Evolutionary conservation across 2,888 invertebrate genomes (phyloP).

Genomic region (Urechis unicinctus): DNA sequence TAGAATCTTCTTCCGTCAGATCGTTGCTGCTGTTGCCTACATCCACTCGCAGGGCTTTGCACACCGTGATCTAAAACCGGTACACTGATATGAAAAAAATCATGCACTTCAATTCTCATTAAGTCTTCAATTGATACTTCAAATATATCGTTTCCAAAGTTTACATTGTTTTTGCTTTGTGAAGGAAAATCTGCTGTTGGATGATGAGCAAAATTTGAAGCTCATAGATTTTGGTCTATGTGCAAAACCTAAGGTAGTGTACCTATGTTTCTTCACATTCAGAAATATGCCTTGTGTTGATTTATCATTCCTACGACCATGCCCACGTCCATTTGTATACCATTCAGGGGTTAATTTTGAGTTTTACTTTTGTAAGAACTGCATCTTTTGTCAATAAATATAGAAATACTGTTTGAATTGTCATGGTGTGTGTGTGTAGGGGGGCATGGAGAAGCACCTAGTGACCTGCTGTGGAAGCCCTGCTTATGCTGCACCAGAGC

Average conservation of each 20-base stretch:
- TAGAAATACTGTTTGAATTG: too few species aligned
- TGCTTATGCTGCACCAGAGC: constrained; percentile 70
- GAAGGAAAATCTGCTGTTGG: constrained; percentile 72
- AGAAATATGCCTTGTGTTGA: too few species aligned
- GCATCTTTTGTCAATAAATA: too few species aligned
- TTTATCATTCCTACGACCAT: too few species aligned
- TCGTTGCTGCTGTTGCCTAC: constrained; percentile 71
- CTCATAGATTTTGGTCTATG: constrained; percentile 79
- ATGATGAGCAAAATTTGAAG: constrained; percentile 68
- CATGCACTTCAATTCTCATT: not conserved
- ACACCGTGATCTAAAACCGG: constrained; percentile 77
- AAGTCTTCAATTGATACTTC: not conserved
- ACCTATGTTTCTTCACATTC: too few species aligned
- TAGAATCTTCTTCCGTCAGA: constrained; percentile 70
- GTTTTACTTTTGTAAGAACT: too few species aligned
- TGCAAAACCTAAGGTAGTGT: constrained; percentile 58
- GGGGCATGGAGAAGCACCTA: constrained; percentile 61
- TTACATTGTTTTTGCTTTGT: constrained; percentile 21
- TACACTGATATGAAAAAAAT: constrained; percentile 51
- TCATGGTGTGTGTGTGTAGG: constrained; percentile 39
- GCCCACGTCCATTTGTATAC: too few species aligned
- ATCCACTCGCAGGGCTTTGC: constrained; percentile 70
- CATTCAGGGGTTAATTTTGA: too few species aligned
- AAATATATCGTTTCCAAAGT: not conserved
- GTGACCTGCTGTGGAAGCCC: constrained; percentile 70